phyloP scores from a whole-genome alignment of 2,113 vertebrate genomes.

The Podiceps cristatus region DNA sequence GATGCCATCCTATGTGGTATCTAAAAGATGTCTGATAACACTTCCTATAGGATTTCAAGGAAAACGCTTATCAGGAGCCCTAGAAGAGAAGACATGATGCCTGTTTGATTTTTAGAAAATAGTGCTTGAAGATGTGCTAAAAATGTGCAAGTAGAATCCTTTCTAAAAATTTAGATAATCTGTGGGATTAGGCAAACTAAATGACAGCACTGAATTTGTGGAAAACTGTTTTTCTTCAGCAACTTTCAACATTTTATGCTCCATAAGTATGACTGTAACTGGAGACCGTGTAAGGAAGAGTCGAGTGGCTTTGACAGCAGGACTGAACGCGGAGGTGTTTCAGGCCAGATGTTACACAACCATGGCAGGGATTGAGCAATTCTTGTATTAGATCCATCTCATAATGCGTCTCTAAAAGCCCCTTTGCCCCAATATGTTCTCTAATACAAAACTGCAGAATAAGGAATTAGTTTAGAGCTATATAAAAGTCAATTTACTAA shows the following conservation, averaged over 20 bases:
- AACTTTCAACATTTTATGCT: background rate
- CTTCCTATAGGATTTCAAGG: background rate
- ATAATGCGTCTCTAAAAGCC: background rate
- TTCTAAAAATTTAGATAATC: background rate
- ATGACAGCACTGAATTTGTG: background rate
- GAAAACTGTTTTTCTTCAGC: background rate
- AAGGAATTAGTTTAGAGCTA: background rate
- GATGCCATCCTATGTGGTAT: background rate
- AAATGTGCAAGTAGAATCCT: background rate
- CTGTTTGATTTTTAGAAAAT: background rate
- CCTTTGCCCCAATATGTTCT: background rate
- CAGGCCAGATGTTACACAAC: background rate
- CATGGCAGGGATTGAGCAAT: rapidly evolving
- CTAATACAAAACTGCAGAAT: background rate
- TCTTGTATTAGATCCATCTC: background rate
- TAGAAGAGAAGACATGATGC: background rate
- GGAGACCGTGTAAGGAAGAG: background rate
- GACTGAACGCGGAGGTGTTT: background rate
- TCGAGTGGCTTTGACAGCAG: background rate
- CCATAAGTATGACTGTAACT: background rate
- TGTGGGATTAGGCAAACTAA: background rate
- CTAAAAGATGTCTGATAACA: background rate
- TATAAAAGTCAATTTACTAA: background rate
- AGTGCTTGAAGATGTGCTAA: background rate
- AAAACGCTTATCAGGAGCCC: background rate